Percentiles rank a stretch among this genome's conserved stretches.
These are phyloP conservation scores for Monomorium pharaonis DNA, from an alignment of 1,140 invertebrate species.

Conservation along the genomic window DNA sequence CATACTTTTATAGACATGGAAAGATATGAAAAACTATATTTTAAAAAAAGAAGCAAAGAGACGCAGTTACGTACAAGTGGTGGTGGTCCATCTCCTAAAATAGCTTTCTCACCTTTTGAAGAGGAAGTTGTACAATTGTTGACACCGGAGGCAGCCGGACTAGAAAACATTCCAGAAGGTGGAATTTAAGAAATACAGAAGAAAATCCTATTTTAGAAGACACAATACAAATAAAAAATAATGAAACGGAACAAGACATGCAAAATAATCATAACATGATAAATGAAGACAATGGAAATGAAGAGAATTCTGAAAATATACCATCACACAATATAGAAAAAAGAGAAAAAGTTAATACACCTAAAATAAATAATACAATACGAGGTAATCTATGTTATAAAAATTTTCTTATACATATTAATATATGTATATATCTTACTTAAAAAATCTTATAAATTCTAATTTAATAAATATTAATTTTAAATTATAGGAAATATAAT, in stretches of 20 bases:
- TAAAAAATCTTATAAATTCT: not conserved
- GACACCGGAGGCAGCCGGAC: not conserved
- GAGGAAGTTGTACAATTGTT: not conserved
- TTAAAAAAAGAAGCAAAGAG: constrained; percentile 1
- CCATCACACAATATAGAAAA: not conserved
- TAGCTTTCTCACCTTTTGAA: not conserved
- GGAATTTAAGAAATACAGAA: not conserved
- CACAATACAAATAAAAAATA: too few species aligned
- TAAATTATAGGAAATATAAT: not conserved
- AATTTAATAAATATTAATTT: not conserved
- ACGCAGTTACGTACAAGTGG: not conserved
- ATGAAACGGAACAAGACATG: not conserved
- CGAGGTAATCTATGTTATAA: not conserved
- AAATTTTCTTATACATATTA: not conserved
- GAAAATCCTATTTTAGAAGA: too few species aligned
- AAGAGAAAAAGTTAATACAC: not conserved
- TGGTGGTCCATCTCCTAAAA: not conserved
- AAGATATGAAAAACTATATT: not conserved
- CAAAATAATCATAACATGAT: not conserved
- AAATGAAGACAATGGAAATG: not conserved
- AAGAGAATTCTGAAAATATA: not conserved
- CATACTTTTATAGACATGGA: not conserved
- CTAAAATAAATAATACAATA: not conserved
- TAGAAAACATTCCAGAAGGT: not conserved
- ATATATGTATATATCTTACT: not conserved